phyloP scores from a whole-genome alignment of 2,797 vertebrate genomes.

The Falco naumanni region DNA sequence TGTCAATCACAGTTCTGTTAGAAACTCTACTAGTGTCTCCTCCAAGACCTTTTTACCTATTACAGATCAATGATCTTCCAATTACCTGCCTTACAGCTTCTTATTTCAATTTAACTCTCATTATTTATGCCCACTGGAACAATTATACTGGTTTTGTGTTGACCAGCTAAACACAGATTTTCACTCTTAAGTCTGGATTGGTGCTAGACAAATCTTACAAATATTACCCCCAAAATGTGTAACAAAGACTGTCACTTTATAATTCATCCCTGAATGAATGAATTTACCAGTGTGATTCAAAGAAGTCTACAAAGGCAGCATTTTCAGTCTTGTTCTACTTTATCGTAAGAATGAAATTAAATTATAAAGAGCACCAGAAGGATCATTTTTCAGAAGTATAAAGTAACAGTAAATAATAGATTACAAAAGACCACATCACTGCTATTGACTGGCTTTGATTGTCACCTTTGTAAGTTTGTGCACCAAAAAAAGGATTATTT shows the following conservation, averaged over 20 bases:
- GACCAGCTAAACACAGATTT: neutral
- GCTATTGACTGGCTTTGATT: neutral
- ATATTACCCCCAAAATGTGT: neutral
- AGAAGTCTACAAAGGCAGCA: neutral
- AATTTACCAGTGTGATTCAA: neutral
- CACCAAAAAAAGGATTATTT: neutral
- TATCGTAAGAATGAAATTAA: neutral
- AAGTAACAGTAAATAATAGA: conserved; percentile 27
- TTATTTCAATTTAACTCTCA: neutral
- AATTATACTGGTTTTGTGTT: neutral
- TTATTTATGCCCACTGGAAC: neutral
- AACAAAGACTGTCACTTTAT: neutral
- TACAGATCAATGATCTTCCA: neutral
- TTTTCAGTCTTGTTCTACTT: neutral
- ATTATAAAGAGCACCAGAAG: neutral
- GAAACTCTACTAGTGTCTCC: neutral
- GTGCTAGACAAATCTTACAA: neutral
- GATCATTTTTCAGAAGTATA: neutral
- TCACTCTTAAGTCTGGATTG: neutral
- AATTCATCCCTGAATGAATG: neutral
- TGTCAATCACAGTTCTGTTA: neutral
- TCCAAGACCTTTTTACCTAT: neutral
- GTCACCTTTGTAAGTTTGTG: neutral
- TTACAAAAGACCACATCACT: neutral
- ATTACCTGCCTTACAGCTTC: neutral